Base-by-base conservation (phyloP, 2,797 vertebrate species). In the Tenualosa thibaudeaui region DNA sequence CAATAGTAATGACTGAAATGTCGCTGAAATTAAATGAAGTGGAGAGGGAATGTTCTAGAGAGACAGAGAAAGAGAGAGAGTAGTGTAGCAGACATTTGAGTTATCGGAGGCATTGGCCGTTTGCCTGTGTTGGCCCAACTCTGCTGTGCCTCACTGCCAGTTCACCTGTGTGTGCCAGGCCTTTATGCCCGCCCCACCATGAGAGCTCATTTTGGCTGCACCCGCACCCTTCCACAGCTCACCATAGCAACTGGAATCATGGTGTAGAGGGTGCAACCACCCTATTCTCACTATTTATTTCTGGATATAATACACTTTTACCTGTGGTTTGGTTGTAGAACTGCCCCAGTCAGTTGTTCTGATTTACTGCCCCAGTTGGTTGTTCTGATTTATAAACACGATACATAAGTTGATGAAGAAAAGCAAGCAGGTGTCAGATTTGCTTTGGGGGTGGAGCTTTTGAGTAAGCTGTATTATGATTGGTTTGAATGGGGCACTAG, bases 171-270 rank as follows among this genome's bases (percentile, higher is more conserved):
- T 43, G 65, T 71, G 50, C 24, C 62, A 65, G 62, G 62, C 62
- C 62, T 8, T 9, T 9, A 26, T 62, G 60, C 60, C 50, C 58
- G 60, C 60, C 50, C 58, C 46, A 5, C 43, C 6, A n/a, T 43
- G 31, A 82, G 31, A 22, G 31, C 51, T 15, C 51, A 51, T 3
- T 13, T 12, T 53, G 51, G 51, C 51, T 53, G 51, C 51, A 53
- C 51, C 51, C 12, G 12, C 53, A 24, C 31, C 43, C 46, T 43
- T 65, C 56, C 37, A 65, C 37, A 54, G 12, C 17, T 65, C 12
- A 49, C 83, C 85, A 40, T 84, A 83, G 71, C 58, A 81, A 49
- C 60, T 12, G 37, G 22, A 46, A 62, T 50, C n/a, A 75, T 19
- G 46, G 7, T 10, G 37, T 71, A 37, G 65, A 37, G 65, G 65